These are phyloP conservation scores for Rallus limicola DNA, from an alignment of 2,113 vertebrate genomes.

Conservation along the genomic window DNA sequence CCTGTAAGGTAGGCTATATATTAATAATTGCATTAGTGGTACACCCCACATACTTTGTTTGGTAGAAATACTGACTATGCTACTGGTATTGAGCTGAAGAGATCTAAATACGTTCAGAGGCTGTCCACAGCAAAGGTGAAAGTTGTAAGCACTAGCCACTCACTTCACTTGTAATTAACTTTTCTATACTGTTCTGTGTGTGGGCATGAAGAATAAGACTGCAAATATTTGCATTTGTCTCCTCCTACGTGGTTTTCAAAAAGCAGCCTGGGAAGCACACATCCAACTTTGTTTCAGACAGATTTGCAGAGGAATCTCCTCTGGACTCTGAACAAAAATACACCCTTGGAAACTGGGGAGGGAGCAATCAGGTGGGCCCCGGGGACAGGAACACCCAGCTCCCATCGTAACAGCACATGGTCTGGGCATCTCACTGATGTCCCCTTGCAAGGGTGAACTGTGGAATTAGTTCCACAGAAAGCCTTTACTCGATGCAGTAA, in stretches of 20 bases:
- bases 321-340: neutral
- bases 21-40: neutral
- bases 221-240: neutral
- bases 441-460: neutral
- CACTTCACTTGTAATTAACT: neutral
- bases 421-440: neutral
- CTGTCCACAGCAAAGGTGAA: neutral
- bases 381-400: neutral
- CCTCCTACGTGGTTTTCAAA: neutral
- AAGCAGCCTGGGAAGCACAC: neutral
- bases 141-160: neutral
- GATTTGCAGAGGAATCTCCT: neutral
- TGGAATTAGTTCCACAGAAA: neutral
- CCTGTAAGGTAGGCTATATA: neutral
- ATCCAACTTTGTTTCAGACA: neutral
- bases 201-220: neutral
- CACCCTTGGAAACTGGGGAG: rapidly evolving
- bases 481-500: neutral
- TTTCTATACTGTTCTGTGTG: neutral
- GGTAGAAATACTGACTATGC: neutral
- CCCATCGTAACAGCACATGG: rapidly evolving
- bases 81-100: neutral
- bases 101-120: neutral
- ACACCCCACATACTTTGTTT: neutral
- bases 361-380: neutral